Base-by-base conservation (phyloP, 2,113 vertebrate species). In the Bambusicola thoracicus region DNA sequence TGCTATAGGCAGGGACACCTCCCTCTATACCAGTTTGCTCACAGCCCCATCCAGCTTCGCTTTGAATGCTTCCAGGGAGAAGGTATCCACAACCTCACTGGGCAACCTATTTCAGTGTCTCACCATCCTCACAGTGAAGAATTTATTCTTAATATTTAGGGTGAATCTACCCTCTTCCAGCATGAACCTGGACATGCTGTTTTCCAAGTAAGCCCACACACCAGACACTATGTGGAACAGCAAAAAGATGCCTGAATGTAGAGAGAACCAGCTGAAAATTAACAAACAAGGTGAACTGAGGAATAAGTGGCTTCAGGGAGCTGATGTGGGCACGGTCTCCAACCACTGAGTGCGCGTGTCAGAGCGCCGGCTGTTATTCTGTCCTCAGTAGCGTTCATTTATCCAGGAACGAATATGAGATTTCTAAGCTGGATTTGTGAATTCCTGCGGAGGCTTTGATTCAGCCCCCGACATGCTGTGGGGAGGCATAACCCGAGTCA, bases 381-480 rank as follows among this genome's bases (percentile, higher is more conserved):
- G 30, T 34, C 87, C 89, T 83, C n/a, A n/a, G 58, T 82, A 82
- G 59, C 29, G 46, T 34, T 77, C 81, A 88, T 87, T 90, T 95
- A 93, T 78, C 76, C 81, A 25, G 85, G 85, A 70, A 76, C 75
- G 85, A 87, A 91, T 81, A 93, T 86, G 58, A 89, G 80, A 90
- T 82, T 90, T 79, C 77, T 95, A 93, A 95, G 92, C 85, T 80
- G 81, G 70, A 90, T 95, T 92, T 95, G 67, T 32, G 89, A 95
- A 96, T 92, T 95, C 91, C 94, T 81, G 81, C 85, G 66, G 58
- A 89, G 77, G 58, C 80, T 97, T 97, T 96, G 74, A 95, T 94
- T 95, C 84, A 72, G 92, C 63, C 92, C 77, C 83, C 83, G 38
- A 76, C 51, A 3, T 86, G 40, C 91, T 92, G 84, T 74, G 90